A percentile compares a stretch with the other conserved stretches of the same genome.
These are phyloP conservation scores for Ptychodera flava DNA, from an alignment of 35 echinoderm and acorn worm genomes.

Conservation along the genomic window DNA sequence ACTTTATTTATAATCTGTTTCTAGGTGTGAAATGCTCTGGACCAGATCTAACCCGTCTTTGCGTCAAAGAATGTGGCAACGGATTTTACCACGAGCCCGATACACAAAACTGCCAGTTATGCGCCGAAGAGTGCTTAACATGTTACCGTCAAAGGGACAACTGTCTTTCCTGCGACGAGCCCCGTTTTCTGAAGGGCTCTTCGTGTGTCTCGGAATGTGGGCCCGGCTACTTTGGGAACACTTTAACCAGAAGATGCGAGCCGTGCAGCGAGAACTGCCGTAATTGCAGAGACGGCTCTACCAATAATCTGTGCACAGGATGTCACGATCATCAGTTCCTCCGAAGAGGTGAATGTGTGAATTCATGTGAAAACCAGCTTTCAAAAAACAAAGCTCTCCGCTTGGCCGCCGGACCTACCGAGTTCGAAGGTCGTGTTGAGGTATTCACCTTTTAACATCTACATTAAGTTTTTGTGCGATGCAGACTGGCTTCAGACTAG, in stretches of 20 bases:
- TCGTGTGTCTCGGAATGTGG: slow-evolving; percentile 59
- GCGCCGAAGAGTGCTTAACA: slow-evolving; percentile 40
- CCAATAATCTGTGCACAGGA: slow-evolving; percentile 52
- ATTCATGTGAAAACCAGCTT: slow-evolving; percentile 38
- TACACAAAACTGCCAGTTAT: slow-evolving; percentile 56
- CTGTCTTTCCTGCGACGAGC: slow-evolving; percentile 61
- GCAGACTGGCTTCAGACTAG: too few relatives aligned
- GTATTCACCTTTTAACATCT: slow-evolving; percentile 25
- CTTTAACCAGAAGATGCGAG: slow-evolving; percentile 38
- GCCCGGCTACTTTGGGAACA: slow-evolving; percentile 54
- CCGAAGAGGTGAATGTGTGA: slow-evolving; percentile 11
- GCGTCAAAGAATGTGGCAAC: slow-evolving; percentile 19
- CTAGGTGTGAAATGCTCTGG: slow-evolving; percentile 81
- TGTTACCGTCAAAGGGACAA: slow-evolving; percentile 38
- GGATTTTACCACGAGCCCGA: not conserved
- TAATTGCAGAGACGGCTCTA: slow-evolving; percentile 61
- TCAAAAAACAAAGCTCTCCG: slow-evolving; percentile 73
- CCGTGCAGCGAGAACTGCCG: slow-evolving; percentile 52
- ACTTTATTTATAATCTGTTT: too few relatives aligned
- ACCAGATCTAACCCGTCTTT: slow-evolving; percentile 70
- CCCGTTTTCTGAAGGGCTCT: slow-evolving; percentile 48
- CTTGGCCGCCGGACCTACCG: slow-evolving; percentile 49
- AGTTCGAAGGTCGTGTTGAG: slow-evolving; percentile 92
- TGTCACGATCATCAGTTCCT: slow-evolving; percentile 53
- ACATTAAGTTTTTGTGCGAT: not conserved